phyloP scores from a whole-genome alignment of 2,888 invertebrate genomes.

The Parapristionchus giblindavisi region DNA sequence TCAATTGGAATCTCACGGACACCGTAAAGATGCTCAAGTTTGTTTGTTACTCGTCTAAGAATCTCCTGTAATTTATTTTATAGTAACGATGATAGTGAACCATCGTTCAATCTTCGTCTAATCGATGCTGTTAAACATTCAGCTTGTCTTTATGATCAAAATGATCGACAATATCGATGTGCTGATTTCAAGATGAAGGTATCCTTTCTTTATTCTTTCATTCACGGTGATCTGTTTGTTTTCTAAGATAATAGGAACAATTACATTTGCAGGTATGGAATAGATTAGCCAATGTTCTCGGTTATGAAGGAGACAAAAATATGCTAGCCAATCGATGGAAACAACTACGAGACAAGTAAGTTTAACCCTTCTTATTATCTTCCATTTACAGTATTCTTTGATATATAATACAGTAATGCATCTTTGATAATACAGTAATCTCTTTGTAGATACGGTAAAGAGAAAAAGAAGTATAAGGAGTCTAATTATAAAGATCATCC shows the following conservation, averaged over 20 bases:
- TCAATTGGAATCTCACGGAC: too few relatives aligned
- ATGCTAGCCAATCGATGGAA: constrained; percentile 62
- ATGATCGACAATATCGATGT: constrained; percentile 61
- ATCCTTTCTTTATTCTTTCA: not conserved
- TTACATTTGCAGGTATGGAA: constrained; percentile 45
- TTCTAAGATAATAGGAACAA: too few relatives aligned
- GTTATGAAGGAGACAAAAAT: constrained; percentile 61
- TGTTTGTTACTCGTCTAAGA: too few relatives aligned
- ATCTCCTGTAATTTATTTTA: too few relatives aligned
- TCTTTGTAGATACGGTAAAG: constrained; percentile 57
- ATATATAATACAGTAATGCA: too few relatives aligned
- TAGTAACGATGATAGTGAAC: constrained; percentile 43
- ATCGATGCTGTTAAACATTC: constrained; percentile 63
- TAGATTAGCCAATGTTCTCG: constrained; percentile 48
- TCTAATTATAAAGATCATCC: constrained; percentile 52
- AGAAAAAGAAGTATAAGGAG: constrained; percentile 62
- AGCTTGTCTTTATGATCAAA: constrained; percentile 61
- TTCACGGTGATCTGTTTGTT: not conserved
- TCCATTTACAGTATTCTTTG: too few relatives aligned
- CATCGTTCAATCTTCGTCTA: constrained; percentile 61
- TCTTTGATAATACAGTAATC: not conserved
- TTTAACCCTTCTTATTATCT: not conserved
- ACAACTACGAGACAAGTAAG: constrained; percentile 62
- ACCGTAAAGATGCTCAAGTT: too few relatives aligned
- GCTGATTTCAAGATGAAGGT: constrained; percentile 61